Evolutionary conservation across 1,140 invertebrate genomes (phyloP), one percentile per base, ranked within the genome.

Genomic region (Scaptomyza montana): DNA sequence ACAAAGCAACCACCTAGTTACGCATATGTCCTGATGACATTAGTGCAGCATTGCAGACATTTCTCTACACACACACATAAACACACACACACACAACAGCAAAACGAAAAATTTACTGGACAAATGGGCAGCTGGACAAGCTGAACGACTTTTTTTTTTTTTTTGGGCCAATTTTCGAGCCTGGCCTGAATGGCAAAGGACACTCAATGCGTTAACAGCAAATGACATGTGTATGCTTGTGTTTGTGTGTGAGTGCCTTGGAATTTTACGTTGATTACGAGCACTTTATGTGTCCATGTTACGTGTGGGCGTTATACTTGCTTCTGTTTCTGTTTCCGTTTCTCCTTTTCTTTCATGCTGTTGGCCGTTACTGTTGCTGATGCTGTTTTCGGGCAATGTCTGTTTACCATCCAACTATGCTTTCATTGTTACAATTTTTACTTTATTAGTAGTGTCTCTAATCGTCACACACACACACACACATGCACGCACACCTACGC

Each of bases 31-130:
- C 78, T 77, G 78, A 78, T 86, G 84, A 78, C 84, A 89, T 86
- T 86, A 82, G 79, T 89, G 82, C 82, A 86, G 68, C 76, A 86
- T 86, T 86, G 82, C 82, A 86, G 84, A 86, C 84, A 89, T 89
- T 78, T 78, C 69, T 53, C 16, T 16, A 16, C 16, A 61, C 64
- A 61, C 53, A 39, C 36, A 39, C 36, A 30, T 5, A 30, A 2
- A 30, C 28, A 30, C 3, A 30, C 30, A 6, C 30, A 30, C 30
- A 6, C 30, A 30, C 30, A 36, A 9, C 33, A 68, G 74, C 69
- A 65, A 85, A 85, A 85, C 79, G 80, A 74, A 61, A 77, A 85
- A 67, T 64, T 57, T 64, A 25, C 36, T 36, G 13, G 57, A 45
- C 49, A 39, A 39, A 49, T 28, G 45, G 63, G 36, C 36, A 41